phyloP scores from a whole-genome alignment of 1,140 invertebrate genomes.

The Ceratoteleas bidentatus region DNA sequence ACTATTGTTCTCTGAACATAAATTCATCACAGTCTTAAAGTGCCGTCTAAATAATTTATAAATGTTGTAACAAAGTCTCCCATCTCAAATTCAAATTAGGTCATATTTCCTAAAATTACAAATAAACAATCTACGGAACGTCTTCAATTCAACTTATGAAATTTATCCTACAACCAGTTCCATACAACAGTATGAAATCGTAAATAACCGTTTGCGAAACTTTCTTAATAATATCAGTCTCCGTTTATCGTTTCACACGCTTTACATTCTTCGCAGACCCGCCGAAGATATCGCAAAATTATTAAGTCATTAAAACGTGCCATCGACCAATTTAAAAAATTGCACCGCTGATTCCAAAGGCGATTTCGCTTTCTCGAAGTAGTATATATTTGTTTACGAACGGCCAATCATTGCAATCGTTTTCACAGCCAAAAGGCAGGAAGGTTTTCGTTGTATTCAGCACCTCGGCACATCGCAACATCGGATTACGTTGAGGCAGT shows the following conservation, averaged over 20 bases:
- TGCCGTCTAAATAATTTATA: no score
- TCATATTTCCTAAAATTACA: no score
- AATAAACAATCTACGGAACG: no score
- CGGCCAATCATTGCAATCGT: conserved; percentile 51
- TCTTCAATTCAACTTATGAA: no score
- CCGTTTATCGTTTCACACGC: neutral
- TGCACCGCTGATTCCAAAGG: conserved; percentile 16
- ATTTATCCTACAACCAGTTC: no score
- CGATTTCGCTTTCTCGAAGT: conserved; percentile 18
- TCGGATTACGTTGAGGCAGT: conserved; percentile 50
- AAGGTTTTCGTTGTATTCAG: conserved; percentile 50
- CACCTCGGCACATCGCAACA: conserved; percentile 35
- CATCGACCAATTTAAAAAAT: conserved; percentile 40
- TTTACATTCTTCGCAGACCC: neutral
- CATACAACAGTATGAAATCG: no score
- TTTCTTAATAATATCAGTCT: neutral
- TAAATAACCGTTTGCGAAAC: no score
- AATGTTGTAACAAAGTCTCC: no score
- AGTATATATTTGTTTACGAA: conserved; percentile 48
- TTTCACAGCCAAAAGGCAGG: conserved; percentile 46
- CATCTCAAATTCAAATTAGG: no score
- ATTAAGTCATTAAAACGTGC: conserved; percentile 40
- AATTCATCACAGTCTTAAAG: no score
- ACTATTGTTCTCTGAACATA: no score
- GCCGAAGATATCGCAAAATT: conserved; percentile 17